A percentile compares a stretch with the other conserved stretches of the same genome.
These are phyloP conservation scores for Neelides sp. DNA, from an alignment of 1,140 invertebrate species.

Conservation along the genomic window DNA sequence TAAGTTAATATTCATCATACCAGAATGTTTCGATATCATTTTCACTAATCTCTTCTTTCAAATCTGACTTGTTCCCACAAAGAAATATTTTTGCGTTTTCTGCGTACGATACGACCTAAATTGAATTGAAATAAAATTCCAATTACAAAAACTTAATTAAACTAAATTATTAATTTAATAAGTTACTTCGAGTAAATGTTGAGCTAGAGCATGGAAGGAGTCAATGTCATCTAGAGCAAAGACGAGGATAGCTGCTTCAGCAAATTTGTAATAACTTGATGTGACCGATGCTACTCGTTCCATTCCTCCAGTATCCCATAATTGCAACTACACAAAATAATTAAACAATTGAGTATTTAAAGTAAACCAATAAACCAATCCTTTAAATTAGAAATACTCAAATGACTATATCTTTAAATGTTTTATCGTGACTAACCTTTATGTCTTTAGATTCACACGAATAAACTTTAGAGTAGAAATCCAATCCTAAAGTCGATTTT, in stretches of 20 bases:
- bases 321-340: conserved; percentile 52
- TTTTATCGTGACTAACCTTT: no score
- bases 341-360: background rate
- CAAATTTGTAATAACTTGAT: conserved; percentile 85
- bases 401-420: no score
- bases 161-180: no score
- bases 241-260: conserved; percentile 76
- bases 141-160: no score
- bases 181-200: conserved; percentile 67
- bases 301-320: conserved; percentile 90
- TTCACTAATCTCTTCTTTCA: conserved; percentile 68
- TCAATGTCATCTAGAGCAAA: conserved; percentile 80
- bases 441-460: no score
- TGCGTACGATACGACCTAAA: conserved; percentile 62
- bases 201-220: conserved; percentile 79
- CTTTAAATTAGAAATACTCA: no score
- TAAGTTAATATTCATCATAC: conserved; percentile 40
- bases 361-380: background rate
- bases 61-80: conserved; percentile 77
- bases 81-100: conserved; percentile 88
- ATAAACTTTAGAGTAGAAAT: conserved; percentile 73
- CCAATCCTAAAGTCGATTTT: conserved; percentile 77
- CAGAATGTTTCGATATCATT: conserved; percentile 81
- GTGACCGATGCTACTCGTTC: conserved; percentile 82
- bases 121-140: background rate